A percentile compares a stretch with the other conserved stretches of the same genome.
Conservation (phyloP, 1,140 invertebrate species). For the Orchestia grillus region DNA sequence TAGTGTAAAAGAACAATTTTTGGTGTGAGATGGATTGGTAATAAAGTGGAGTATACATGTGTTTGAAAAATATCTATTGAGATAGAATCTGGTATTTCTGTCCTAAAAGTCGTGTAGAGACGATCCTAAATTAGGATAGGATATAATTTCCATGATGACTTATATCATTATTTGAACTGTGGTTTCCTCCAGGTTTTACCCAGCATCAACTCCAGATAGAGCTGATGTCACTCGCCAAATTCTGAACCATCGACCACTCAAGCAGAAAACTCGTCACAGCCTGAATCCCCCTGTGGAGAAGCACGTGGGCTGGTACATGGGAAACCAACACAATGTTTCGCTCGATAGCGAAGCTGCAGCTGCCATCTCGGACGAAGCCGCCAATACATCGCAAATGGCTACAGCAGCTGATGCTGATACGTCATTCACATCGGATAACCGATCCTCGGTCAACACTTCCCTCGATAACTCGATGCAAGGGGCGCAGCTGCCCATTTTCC, state of each 20-base stretch:
- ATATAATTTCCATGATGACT: not conserved
- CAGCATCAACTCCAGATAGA: not conserved
- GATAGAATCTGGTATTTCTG: too few species aligned
- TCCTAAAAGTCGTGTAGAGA: too few species aligned
- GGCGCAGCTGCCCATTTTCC: slow-evolving; percentile 83
- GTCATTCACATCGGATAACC: slow-evolving; percentile 71
- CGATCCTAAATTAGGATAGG: too few species aligned
- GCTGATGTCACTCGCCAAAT: not conserved
- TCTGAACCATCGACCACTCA: slow-evolving; percentile 75
- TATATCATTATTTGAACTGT: not conserved
- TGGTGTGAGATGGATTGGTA: too few species aligned
- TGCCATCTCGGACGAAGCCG: not conserved
- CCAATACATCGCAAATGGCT: not conserved
- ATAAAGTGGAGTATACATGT: too few species aligned
- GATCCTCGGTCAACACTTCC: slow-evolving; percentile 60
- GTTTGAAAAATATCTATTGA: too few species aligned
- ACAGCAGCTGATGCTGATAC: slow-evolving; percentile 72
- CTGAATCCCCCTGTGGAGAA: slow-evolving; percentile 88
- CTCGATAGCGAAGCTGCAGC: slow-evolving; percentile 60
- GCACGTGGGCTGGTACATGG: slow-evolving; percentile 98
- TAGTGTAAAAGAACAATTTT: too few species aligned
- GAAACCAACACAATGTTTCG: slow-evolving; percentile 81
- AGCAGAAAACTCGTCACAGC: slow-evolving; percentile 92
- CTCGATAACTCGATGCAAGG: slow-evolving; percentile 75
- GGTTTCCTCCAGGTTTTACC: not conserved